Evolutionary conservation across 2,797 vertebrate species (phyloP).

Genomic region (Danio kyathit): DNA sequence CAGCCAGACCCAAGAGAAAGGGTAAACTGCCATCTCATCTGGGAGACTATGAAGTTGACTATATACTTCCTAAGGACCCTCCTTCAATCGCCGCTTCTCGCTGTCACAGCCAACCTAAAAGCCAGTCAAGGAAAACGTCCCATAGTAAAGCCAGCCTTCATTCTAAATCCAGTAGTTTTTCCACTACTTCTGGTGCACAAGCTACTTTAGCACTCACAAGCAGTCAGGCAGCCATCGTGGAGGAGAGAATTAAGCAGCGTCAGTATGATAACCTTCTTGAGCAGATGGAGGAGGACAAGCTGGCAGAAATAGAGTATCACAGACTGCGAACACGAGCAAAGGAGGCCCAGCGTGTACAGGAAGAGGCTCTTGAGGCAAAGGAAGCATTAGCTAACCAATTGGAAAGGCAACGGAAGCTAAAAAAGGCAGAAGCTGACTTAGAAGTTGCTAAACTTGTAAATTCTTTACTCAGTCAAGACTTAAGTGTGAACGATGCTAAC

Average conservation of each 20-base stretch:
- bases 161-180: too few species aligned
- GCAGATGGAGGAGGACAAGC: too few species aligned
- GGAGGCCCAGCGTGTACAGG: background rate
- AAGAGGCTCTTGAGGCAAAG: background rate
- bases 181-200: too few species aligned
- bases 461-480: background rate
- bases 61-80: too few species aligned
- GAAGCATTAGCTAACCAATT: background rate
- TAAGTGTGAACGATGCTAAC: background rate
- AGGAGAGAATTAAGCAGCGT: constrained; percentile 8
- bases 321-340: background rate
- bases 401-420: background rate
- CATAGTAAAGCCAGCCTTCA: too few species aligned
- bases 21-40: too few species aligned
- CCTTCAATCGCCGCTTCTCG: too few species aligned
- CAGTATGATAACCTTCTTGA: background rate
- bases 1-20: too few species aligned
- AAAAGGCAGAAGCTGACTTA: background rate
- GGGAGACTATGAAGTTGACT: too few species aligned
- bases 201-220: background rate
- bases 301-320: background rate
- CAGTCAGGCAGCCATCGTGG: background rate
- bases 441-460: constrained; percentile 1
- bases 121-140: too few species aligned
- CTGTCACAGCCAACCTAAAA: too few species aligned